These are phyloP conservation scores for Drosophila prosaltans DNA, from an alignment of 1,140 invertebrate genomes.

Conservation along the genomic window DNA sequence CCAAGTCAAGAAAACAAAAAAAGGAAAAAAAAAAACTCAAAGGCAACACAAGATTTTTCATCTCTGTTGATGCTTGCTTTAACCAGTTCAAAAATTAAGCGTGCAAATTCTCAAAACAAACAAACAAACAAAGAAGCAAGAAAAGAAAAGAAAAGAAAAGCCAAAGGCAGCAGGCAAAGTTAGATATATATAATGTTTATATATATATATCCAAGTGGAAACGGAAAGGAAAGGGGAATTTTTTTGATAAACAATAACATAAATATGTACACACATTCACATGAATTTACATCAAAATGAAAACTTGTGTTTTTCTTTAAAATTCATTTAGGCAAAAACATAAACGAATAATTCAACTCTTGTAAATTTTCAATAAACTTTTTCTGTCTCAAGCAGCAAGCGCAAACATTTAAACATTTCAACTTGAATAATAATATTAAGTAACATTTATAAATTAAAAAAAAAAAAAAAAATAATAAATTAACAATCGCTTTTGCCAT, in stretches of 20 bases:
- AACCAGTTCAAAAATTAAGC: conserved; percentile 42
- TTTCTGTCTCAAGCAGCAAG: conserved; percentile 34
- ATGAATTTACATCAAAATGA: conserved; percentile 7
- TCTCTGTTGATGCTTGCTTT: conserved; percentile 9
- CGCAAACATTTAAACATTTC: conserved; percentile 45
- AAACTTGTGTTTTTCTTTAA: conserved; percentile 37
- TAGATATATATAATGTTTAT: not conserved
- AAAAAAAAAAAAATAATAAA: conserved; percentile 21
- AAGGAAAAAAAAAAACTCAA: not conserved
- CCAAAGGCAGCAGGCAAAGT: conserved; percentile 11
- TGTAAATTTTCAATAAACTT: conserved; percentile 52
- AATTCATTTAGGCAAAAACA: conserved; percentile 29
- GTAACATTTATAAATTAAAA: conserved; percentile 27
- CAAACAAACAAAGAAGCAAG: conserved; percentile 33
- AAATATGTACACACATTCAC: conserved; percentile 1
- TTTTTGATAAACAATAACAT: conserved; percentile 7
- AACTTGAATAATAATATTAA: conserved; percentile 19
- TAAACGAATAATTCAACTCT: conserved; percentile 25
- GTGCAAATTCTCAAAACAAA: conserved; percentile 38
- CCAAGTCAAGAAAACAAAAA: not conserved
- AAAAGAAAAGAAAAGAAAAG: conserved; percentile 18
- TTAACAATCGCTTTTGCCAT: conserved; percentile 51
- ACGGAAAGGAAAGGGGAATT: not conserved
- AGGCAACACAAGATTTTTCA: conserved; percentile 10
- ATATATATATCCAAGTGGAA: not conserved